Base-by-base conservation (phyloP, 35 echinoderm and acorn worm species). In the Lytechinus pictus region DNA sequence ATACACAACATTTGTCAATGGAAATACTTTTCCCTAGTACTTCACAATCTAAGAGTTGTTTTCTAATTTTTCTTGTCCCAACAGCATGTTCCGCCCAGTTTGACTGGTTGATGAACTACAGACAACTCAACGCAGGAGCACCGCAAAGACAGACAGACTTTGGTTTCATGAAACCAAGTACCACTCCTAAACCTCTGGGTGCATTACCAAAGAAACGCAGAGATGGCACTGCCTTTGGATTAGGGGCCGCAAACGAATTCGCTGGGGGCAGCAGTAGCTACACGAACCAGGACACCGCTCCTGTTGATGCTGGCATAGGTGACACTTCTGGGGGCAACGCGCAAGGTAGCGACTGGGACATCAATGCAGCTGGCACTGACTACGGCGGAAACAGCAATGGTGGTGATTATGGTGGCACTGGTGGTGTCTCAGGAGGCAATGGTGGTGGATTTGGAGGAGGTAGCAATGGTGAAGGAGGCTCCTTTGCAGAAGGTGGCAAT, bases 41-140 rank as follows among this genome's bases (percentile, higher is more conserved):
- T 0, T 4, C 1, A 14, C 3, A 79, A 79, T n/a, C 7, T 19
- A n/a, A 24, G 19, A 79, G 8, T 71, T 71, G 14, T 71, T 71
- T 71, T 21, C 21, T 24, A n/a, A 24, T 79, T 79, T 6, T 90
- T 33, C 52, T 44, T 90, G 10, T 90, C 88, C 52, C 9, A 9
- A 54, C 92, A 93, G 92, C 92, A 54, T 93, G 92, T 57, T 93
- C 92, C 57, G 92, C 92, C n/a, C 92, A 93, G 55, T 93, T 93
- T 57, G 92, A 57, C 92, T 93, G 92, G 92, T 44, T 90, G 29
- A 10, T 14, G 88, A 54, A 52, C 13, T 52, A 54, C 28, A 90
- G 88, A 90, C 88, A 90, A 90, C 29, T 44, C 29, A 90, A 90
- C 52, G 27, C 88, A 6, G 52, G 28, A 33, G 88, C 88, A 14